Evolutionary conservation across 2,797 vertebrate species (phyloP).

Genomic region (Macropus fuliginosus): DNA sequence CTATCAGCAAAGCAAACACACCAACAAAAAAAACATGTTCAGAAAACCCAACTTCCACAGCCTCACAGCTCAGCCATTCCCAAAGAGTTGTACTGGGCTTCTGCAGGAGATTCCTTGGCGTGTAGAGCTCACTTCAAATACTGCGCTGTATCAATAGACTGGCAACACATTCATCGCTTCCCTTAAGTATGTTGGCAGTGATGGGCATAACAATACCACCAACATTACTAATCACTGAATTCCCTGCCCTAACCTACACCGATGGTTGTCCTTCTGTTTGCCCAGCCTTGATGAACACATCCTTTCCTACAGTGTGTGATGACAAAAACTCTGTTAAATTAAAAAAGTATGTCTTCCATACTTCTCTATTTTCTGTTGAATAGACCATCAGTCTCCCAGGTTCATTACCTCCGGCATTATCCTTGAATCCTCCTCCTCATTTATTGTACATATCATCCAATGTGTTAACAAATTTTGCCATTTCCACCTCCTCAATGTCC

Average conservation of each 20-base stretch:
- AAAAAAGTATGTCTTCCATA: background rate
- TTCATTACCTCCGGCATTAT: background rate
- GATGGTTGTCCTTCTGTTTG: no score
- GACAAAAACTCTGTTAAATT: no score
- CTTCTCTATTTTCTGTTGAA: background rate
- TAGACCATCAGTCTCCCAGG: background rate
- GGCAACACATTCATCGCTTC: no score
- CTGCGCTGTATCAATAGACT: no score
- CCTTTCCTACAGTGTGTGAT: background rate
- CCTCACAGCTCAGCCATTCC: background rate
- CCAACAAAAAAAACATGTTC: background rate
- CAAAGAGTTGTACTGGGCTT: background rate
- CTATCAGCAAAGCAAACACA: background rate
- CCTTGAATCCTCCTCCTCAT: background rate
- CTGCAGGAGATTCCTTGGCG: background rate
- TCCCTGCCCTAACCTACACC: background rate
- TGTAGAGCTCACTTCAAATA: background rate
- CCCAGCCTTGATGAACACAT: background rate
- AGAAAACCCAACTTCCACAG: background rate
- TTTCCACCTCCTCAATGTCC: background rate
- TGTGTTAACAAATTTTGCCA: background rate
- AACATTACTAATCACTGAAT: background rate
- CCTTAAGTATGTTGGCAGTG: background rate
- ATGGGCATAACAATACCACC: background rate
- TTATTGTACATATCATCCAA: background rate